Evolutionary conservation across 2,888 invertebrate species (phyloP).

Genomic region (Nymphalis urticae): DNA sequence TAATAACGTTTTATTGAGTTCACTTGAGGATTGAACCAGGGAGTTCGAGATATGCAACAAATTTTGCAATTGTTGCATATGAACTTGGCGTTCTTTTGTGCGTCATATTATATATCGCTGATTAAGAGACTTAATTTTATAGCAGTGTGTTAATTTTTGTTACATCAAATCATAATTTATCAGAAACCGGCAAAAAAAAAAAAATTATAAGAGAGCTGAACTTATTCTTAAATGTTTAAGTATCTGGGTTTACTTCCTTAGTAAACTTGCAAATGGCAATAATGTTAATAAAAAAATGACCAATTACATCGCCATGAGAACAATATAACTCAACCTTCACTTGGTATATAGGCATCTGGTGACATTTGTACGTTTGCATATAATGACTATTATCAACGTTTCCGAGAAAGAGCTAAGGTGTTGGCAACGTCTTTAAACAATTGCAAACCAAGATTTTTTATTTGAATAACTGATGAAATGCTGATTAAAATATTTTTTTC

Average conservation of each 20-base stretch:
- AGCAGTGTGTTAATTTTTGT: no score
- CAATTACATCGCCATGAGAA: slow-evolving; percentile 27
- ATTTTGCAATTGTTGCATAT: no score
- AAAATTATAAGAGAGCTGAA: no score
- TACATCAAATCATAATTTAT: no score
- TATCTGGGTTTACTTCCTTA: not conserved
- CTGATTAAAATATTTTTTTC: not conserved
- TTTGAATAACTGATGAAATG: slow-evolving; percentile 9
- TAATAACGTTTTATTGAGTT: no score
- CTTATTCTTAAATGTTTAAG: not conserved
- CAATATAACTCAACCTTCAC: slow-evolving; percentile 39
- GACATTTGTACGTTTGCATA: slow-evolving; percentile 40
- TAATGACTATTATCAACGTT: slow-evolving; percentile 45
- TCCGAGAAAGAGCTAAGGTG: slow-evolving; percentile 42
- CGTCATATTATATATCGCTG: no score
- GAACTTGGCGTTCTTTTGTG: no score
- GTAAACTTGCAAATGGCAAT: slow-evolving; percentile 1
- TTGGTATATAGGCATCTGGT: slow-evolving; percentile 37
- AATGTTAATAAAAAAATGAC: slow-evolving; percentile 6
- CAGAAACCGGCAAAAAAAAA: no score
- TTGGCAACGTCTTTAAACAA: slow-evolving; percentile 26
- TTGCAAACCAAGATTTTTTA: not conserved
- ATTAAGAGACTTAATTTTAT: no score
- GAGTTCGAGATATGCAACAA: no score
- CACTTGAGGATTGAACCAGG: no score